These are phyloP conservation scores for Lycia hirtaria DNA, from an alignment of 2,888 invertebrate species.

Conservation along the genomic window DNA sequence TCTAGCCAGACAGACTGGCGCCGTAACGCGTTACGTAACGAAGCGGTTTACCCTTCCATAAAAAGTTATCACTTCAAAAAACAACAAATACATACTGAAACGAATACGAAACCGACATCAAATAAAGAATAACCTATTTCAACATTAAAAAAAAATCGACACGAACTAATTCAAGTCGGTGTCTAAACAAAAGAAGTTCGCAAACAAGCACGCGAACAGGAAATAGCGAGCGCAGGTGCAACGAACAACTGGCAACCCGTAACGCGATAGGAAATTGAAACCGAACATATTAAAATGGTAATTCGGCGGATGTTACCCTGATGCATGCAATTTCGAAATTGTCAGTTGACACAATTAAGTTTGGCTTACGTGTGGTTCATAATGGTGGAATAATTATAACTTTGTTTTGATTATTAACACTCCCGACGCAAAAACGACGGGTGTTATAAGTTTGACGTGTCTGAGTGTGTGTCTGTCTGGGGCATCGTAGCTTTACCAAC, in stretches of 20 bases:
- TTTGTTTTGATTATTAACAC: not conserved
- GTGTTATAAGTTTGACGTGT: no score
- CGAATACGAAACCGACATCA: not conserved
- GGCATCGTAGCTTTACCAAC: no score
- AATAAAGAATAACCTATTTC: no score
- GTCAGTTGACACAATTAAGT: not conserved
- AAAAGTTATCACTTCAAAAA: not conserved
- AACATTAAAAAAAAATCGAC: not conserved
- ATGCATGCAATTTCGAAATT: constrained; percentile 15
- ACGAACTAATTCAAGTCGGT: constrained; percentile 17
- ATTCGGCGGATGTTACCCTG: not conserved
- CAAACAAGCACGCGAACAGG: constrained; percentile 14
- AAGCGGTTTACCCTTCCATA: no score
- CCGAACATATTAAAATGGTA: constrained; percentile 32
- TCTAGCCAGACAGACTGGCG: no score
- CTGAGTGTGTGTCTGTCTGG: no score
- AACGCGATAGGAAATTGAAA: constrained; percentile 40
- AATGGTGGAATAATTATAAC: not conserved
- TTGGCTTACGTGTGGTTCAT: not conserved
- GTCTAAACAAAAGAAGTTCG: constrained; percentile 12
- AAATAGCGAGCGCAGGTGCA: constrained; percentile 38
- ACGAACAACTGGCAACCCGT: constrained; percentile 19
- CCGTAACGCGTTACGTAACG: no score
- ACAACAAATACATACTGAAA: not conserved
- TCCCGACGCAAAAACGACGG: no score